phyloP scores from a whole-genome alignment of 2,888 invertebrate genomes.

The Microdon myrmicae region DNA sequence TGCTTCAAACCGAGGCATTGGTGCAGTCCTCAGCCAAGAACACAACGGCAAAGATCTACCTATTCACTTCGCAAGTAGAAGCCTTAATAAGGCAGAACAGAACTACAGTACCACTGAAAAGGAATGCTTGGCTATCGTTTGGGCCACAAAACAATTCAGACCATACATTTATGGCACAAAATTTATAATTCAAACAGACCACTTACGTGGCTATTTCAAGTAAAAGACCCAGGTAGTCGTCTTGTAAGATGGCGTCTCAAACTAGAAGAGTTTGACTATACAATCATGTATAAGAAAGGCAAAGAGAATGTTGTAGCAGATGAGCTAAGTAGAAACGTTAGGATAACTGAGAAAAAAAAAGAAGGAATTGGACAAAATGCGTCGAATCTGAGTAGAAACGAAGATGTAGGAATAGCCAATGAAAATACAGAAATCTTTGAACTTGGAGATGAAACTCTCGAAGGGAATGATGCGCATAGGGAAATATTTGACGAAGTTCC shows the following conservation, averaged over 20 bases:
- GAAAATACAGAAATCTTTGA: not conserved
- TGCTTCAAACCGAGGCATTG: conserved; percentile 55
- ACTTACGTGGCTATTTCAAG: conserved; percentile 59
- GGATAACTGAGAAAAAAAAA: not conserved
- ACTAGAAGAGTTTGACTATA: conserved; percentile 56
- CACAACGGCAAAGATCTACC: conserved; percentile 44
- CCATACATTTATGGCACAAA: conserved; percentile 59
- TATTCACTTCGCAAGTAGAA: conserved; percentile 56
- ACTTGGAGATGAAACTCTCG: not conserved
- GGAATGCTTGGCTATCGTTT: conserved; percentile 58
- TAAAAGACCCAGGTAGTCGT: conserved; percentile 62
- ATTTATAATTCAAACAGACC: conserved; percentile 63
- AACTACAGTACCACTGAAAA: conserved; percentile 59
- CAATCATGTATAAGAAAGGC: conserved; percentile 50
- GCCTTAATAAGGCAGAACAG: conserved; percentile 44
- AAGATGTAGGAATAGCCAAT: not conserved
- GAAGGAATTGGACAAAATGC: too few relatives aligned
- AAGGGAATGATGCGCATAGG: not conserved
- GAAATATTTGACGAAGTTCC: conserved; percentile 7
- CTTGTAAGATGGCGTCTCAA: conserved; percentile 60
- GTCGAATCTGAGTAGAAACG: too few relatives aligned
- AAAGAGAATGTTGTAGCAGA: conserved; percentile 31
- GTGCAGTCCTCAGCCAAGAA: conserved; percentile 55
- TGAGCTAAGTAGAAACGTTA: conserved; percentile 26
- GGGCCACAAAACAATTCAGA: conserved; percentile 59